Evolutionary conservation across 1,140 invertebrate species (phyloP).

Genomic region (Apis laboriosa): DNA sequence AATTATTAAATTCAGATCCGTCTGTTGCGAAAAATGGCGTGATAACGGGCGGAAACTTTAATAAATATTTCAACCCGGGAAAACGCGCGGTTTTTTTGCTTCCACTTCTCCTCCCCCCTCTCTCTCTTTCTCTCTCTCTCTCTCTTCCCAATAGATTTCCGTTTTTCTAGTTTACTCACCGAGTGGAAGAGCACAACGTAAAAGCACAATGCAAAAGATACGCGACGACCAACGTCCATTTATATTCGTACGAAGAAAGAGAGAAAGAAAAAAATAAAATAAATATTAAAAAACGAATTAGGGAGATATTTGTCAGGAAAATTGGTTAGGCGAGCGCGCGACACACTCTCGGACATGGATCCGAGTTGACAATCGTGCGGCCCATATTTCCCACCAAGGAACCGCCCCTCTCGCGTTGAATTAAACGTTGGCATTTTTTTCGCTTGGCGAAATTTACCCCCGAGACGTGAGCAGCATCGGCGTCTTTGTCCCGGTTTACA

Average conservation of each 20-base stretch:
- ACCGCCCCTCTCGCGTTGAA: neutral
- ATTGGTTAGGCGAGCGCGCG: neutral
- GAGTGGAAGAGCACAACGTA: neutral
- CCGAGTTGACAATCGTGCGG: neutral
- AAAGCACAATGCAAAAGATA: too few relatives aligned
- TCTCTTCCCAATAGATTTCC: neutral
- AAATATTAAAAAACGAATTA: neutral
- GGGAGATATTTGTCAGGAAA: neutral
- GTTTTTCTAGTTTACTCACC: neutral
- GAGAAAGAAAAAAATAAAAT: too few relatives aligned
- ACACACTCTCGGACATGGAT: neutral
- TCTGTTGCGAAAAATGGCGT: neutral
- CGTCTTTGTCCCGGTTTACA: conserved; percentile 40
- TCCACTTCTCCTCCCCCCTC: too few relatives aligned
- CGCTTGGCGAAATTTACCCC: conserved; percentile 19
- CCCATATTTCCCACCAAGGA: neutral
- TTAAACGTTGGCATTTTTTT: conserved; percentile 20
- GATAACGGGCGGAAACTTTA: conserved; percentile 24
- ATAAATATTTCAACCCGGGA: conserved; percentile 21
- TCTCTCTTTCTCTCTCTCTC: too few relatives aligned
- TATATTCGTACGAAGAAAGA: too few relatives aligned
- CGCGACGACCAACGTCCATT: too few relatives aligned
- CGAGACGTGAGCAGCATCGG: conserved; percentile 39
- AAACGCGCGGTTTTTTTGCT: neutral
- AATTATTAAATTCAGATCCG: conserved; percentile 30